Evolutionary conservation across 2,797 vertebrate genomes (phyloP), one percentile per base, ranked within the genome.

Genomic region (Anabacerthia variegaticeps): DNA sequence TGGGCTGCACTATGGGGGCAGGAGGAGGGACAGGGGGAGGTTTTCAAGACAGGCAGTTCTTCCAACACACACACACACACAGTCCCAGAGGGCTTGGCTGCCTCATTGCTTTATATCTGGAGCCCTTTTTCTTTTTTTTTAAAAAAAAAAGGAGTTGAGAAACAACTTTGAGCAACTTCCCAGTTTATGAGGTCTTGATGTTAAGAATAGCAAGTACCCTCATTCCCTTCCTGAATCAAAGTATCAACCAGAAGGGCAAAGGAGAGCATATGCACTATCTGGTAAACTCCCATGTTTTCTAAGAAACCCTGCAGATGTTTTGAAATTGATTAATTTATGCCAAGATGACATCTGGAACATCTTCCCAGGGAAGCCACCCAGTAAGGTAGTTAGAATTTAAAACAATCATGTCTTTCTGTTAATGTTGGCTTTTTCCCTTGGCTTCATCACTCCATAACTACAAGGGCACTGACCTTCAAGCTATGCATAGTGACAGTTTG

Each of bases 291-390:
- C 59, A 12, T 27, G 44, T 89, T 95, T 94, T 86, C 84, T 55
- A 88, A 95, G 86, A 91, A 96, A 69, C 58, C 43, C 65, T 46
- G 71, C 82, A 93, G 88, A 95, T 87, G 91, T 92, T 95, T 92
- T 78, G 81, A 92, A 95, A 92, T 63, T 22, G 81, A 92, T 96
- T 83, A 69, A 95, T 96, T 94, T 90, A 94, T 90, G 88, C 92
- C 85, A 94, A 95, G 84, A 92, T 30, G 5, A 95, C 95, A 97
- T 96, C 96, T 97, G 97, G 96, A 96, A 96, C 92, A 95, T 95
- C 92, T 95, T 95, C 84, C 4, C 49, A 78, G 62, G 48, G 74
- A 97, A 97, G 85, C 94, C 96, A 97, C 96, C 93, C 96, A 96
- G 94, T 75, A 93, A 95, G 96, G 95, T 93, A 91, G 93, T 68